These are phyloP conservation scores for Eulithis testata DNA, from an alignment of 2,888 invertebrate genomes.

Conservation along the genomic window DNA sequence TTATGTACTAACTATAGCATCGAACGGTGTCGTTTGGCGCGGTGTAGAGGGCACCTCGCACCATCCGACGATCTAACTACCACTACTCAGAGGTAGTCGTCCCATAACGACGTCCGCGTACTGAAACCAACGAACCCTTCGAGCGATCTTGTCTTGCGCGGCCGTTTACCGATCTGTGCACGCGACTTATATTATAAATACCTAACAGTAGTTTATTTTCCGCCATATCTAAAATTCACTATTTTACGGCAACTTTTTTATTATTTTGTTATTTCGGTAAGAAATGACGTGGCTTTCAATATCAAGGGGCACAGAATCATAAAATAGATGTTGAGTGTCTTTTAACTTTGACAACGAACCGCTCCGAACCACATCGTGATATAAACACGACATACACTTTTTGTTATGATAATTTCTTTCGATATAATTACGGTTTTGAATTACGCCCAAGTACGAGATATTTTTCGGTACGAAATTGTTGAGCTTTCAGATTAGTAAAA, in stretches of 20 bases:
- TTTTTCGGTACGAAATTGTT: constrained; percentile 25
- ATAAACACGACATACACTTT: background rate
- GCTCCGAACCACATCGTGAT: background rate
- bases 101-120: constrained; percentile 45
- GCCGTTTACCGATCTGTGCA: constrained; percentile 66
- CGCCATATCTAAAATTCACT: constrained; percentile 9
- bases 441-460: constrained; percentile 3
- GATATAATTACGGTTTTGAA: constrained; percentile 2
- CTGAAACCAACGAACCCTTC: constrained; percentile 51
- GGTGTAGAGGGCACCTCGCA: constrained; percentile 46
- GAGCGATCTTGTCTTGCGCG: constrained; percentile 55
- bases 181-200: constrained; percentile 65
- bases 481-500: constrained; percentile 72
- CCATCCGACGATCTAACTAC: constrained; percentile 58
- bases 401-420: background rate
- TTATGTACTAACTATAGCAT: constrained; percentile 70
- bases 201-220: background rate
- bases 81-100: constrained; percentile 49
- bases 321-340: background rate
- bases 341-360: constrained; percentile 28
- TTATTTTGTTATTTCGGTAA: background rate
- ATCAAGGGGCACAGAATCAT: background rate
- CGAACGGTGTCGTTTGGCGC: constrained; percentile 54
- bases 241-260: constrained; percentile 1
- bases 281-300: constrained; percentile 1